Evolutionary conservation across 2,888 invertebrate genomes (phyloP).

Genomic region (Caenorhabditis sinica): DNA sequence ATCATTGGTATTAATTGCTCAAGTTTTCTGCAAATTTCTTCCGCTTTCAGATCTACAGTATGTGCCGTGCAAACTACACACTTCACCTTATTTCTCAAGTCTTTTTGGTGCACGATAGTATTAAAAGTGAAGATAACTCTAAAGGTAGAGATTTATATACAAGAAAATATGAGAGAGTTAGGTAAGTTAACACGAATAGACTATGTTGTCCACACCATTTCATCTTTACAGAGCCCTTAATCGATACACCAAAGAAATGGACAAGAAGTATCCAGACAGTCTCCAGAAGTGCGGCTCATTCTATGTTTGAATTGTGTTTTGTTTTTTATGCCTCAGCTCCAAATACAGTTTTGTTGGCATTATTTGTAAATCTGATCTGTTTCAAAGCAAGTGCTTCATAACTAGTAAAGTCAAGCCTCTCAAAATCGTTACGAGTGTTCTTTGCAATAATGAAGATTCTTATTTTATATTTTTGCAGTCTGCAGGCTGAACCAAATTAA

Average conservation of each 20-base stretch:
- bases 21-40: too few species aligned
- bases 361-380: too few species aligned
- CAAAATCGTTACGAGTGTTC: too few species aligned
- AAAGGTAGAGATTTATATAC: conserved; percentile 55
- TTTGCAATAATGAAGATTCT: too few species aligned
- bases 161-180: neutral
- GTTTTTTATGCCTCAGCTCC: too few species aligned
- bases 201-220: too few species aligned
- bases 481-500: too few species aligned
- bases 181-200: neutral
- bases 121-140: conserved; percentile 61
- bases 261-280: neutral
- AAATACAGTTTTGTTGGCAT: too few species aligned
- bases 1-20: conserved; percentile 42
- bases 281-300: neutral
- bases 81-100: conserved; percentile 66
- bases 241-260: neutral
- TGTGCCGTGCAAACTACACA: conserved; percentile 70
- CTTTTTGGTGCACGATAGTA: conserved; percentile 70
- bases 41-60: conserved; percentile 57
- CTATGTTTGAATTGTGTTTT: neutral
- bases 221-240: neutral
- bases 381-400: too few species aligned
- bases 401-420: too few species aligned
- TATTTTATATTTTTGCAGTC: too few species aligned